Evolutionary conservation across 2,113 vertebrate species (phyloP).

Genomic region (Raphicerus campestris): DNA sequence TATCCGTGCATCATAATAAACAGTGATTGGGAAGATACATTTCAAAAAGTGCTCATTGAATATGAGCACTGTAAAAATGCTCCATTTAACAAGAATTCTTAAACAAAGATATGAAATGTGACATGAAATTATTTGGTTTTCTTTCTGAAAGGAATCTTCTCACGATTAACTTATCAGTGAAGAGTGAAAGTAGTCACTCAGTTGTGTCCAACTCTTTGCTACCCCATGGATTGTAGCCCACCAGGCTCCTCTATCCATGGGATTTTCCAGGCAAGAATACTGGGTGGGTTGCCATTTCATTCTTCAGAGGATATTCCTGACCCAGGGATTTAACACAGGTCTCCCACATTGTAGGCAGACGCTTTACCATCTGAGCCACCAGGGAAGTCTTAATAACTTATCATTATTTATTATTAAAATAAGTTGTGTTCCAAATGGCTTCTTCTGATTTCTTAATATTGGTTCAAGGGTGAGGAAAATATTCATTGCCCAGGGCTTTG

Average conservation of each 20-base stretch:
- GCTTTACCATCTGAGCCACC: neutral
- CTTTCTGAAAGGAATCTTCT: neutral
- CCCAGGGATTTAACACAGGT: neutral
- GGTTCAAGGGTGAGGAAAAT: neutral
- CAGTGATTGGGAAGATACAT: neutral
- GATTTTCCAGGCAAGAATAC: neutral
- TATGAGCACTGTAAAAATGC: neutral
- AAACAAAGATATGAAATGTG: neutral
- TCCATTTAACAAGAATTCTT: neutral
- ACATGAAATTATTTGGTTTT: neutral
- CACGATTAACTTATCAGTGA: neutral
- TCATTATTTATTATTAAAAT: neutral
- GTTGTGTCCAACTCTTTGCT: fast-evolving
- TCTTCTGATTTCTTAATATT: neutral
- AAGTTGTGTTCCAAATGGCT: neutral
- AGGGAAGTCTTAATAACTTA: neutral
- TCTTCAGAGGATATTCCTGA: neutral
- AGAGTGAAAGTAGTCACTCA: neutral
- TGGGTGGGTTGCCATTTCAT: neutral
- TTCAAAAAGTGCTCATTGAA: neutral
- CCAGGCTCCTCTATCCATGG: neutral
- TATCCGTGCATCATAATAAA: neutral
- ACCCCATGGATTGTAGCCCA: neutral
- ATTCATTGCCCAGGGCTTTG: neutral
- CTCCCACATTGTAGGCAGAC: neutral